Base-by-base conservation (phyloP, 2,113 vertebrate species). In the Gambusia holbrooki region DNA sequence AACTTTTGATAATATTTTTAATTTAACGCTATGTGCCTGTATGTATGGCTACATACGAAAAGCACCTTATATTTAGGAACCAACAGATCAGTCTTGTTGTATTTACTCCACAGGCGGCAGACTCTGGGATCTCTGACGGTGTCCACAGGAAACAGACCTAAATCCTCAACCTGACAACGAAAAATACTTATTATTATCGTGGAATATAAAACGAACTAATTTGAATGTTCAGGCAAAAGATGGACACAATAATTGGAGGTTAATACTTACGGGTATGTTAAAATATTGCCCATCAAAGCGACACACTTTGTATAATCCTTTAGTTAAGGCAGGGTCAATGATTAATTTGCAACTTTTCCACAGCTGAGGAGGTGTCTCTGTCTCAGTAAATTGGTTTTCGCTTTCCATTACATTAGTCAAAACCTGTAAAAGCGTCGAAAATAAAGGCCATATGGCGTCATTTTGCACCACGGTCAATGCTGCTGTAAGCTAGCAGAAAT, bases 331-430 rank as follows among this genome's bases (percentile, higher is more conserved):
- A 10, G 98, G 98, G 94, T 99, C 98, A 91, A 97, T 96, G 84
- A 99, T 95, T 94, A 99, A 94, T 94, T 97, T 99, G 95, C 95
- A 99, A 95, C 96, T 97, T 94, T 93, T 97, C 97, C 97, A 98
- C 86, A 95, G 94, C 91, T 96, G 96, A 90, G 95, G 96, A 81
- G 94, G 88, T 80, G 95, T 94, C 93, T 97, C 96, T 93, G 93
- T 96, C 90, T 95, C 89, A 60, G 79, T 91, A 93, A 90, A 91
- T 88, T 93, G 96, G 83, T 92, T 94, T 87, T 95, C 95, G 94
- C 95, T 95, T 95, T 97, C 97, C 97, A 97, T 97, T 89, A 96
- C 97, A 96, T 96, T 97, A 82, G 94, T 95, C 95, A 96, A 95
- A 95, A 94, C 95, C 96, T 95, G 77, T 32, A 68, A 65, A 64